Evolutionary conservation across 2,888 invertebrate genomes (phyloP).

Genomic region (Arctia plantaginis): DNA sequence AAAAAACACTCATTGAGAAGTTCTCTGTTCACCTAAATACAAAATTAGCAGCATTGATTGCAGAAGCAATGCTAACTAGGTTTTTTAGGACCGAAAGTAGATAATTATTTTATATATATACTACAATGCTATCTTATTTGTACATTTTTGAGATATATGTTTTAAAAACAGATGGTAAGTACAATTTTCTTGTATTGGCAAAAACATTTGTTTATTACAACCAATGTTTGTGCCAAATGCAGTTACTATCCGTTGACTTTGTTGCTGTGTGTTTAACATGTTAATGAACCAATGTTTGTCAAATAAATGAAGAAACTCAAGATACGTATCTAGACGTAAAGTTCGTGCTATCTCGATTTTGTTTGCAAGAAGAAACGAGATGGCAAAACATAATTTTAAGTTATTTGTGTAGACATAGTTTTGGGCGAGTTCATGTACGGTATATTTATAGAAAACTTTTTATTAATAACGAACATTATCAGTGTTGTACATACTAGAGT

Average conservation of each 20-base stretch:
- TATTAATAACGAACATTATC: too few relatives aligned
- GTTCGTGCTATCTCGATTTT: not conserved
- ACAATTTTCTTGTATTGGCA: not conserved
- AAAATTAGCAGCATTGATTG: not conserved
- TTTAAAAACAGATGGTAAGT: not conserved
- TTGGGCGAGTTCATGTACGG: constrained; percentile 5
- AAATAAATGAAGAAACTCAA: not conserved
- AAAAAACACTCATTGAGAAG: not conserved
- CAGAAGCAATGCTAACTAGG: not conserved
- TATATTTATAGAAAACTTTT: not conserved
- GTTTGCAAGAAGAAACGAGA: not conserved
- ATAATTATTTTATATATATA: not conserved
- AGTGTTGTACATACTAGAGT: too few relatives aligned
- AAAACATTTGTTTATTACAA: not conserved
- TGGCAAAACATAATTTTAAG: not conserved
- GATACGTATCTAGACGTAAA: not conserved
- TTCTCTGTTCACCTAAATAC: not conserved
- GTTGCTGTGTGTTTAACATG: constrained; percentile 4
- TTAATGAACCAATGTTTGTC: not conserved
- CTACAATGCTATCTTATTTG: not conserved
- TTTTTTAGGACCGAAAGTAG: not conserved
- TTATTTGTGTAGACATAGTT: not conserved
- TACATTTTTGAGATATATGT: not conserved
- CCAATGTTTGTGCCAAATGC: constrained; percentile 1
- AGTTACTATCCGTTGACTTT: not conserved